Conservation (phyloP, 2,888 invertebrate genomes). For the Gymnoscelis rufifasciata region DNA sequence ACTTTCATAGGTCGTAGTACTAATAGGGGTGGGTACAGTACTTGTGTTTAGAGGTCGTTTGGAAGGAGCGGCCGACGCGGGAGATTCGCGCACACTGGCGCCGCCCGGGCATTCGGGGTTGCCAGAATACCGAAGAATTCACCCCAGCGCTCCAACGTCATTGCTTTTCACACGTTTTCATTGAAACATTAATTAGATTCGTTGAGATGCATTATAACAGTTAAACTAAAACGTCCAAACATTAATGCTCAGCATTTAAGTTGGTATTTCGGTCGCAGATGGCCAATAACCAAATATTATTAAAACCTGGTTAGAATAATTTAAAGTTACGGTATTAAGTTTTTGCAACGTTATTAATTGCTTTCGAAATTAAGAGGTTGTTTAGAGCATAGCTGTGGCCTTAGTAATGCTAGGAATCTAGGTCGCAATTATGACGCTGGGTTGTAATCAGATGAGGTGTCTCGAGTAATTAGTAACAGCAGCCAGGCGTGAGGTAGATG, state of each 20-base stretch:
- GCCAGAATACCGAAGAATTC: conserved; percentile 40
- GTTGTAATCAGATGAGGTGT: not conserved
- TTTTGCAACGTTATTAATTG: too few relatives aligned
- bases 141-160: conserved; percentile 30
- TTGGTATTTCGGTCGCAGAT: too few relatives aligned
- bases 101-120: conserved; percentile 65
- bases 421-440: conserved; percentile 1
- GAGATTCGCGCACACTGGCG: conserved; percentile 72
- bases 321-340: too few relatives aligned
- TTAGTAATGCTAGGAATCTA: not conserved
- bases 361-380: too few relatives aligned
- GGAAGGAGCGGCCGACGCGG: conserved; percentile 55
- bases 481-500: conserved; percentile 4
- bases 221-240: too few relatives aligned
- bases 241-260: too few relatives aligned
- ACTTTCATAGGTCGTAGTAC: conserved; percentile 30
- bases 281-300: too few relatives aligned
- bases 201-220: not conserved
- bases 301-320: too few relatives aligned
- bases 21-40: conserved; percentile 40
- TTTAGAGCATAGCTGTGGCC: not conserved
- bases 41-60: conserved; percentile 36
- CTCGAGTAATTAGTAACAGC: conserved; percentile 8
- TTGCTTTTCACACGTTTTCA: conserved; percentile 6
- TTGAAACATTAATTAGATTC: not conserved